Conservation (phyloP, 2,797 vertebrate species). For the Acanthurus lineatus region DNA sequence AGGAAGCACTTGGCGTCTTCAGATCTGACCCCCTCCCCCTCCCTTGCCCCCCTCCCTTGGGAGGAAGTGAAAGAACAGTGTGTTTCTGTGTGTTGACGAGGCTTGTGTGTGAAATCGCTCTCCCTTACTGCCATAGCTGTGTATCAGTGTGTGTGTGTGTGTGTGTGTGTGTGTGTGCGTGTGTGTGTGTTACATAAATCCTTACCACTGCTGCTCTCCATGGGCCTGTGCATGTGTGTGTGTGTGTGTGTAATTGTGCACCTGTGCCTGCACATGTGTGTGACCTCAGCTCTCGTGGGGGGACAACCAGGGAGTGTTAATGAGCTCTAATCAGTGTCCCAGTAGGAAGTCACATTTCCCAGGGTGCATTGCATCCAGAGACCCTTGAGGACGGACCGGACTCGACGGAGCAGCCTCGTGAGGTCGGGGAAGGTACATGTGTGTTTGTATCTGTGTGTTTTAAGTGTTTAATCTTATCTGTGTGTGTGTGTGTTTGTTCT, state of each 20-base stretch:
- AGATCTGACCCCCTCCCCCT: slow-evolving; percentile 21
- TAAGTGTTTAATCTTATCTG: background rate
- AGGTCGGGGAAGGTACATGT: slow-evolving; percentile 3
- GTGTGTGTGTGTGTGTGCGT: too few relatives aligned
- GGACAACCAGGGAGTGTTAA: slow-evolving; percentile 72
- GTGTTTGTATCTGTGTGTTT: slow-evolving; percentile 18
- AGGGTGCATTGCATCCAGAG: slow-evolving; percentile 31
- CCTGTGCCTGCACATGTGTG: slow-evolving; percentile 16
- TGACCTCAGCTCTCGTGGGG: slow-evolving; percentile 49
- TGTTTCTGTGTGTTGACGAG: slow-evolving; percentile 38
- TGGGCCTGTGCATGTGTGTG: slow-evolving; percentile 4
- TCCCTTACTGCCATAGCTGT: background rate
- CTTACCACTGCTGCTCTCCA: background rate
- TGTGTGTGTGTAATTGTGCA: slow-evolving; percentile 19
- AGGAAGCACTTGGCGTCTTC: slow-evolving; percentile 57
- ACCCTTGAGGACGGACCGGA: slow-evolving; percentile 34
- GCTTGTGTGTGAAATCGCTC: background rate
- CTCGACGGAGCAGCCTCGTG: background rate
- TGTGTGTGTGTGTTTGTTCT: too few relatives aligned
- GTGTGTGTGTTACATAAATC: slow-evolving; percentile 13
- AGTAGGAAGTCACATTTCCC: slow-evolving; percentile 57
- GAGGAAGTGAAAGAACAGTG: slow-evolving; percentile 78
- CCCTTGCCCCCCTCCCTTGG: background rate
- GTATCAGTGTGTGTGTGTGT: background rate
- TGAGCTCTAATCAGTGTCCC: slow-evolving; percentile 73